Base-by-base conservation (phyloP, 2,888 invertebrate genomes). In the Orchesella flavescens region DNA sequence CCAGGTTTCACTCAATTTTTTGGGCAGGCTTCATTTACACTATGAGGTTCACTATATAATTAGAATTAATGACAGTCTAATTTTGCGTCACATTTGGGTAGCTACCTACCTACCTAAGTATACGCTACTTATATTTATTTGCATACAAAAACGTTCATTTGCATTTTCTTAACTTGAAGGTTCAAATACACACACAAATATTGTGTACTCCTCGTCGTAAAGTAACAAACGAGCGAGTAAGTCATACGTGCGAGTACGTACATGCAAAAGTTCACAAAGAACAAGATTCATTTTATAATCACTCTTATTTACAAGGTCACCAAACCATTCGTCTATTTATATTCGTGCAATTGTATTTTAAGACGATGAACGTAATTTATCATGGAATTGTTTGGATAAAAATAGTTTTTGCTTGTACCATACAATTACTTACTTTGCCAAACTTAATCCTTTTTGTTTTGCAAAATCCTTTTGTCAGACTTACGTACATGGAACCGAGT, bases 21-120 rank as follows among this genome's bases (percentile, higher is more conserved):
- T 59, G 44, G 79, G 19, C 72, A 79, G 55, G 79, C 72, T 72
- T 71, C 72, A 23, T 72, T 78, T 59, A 21, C 63, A 79, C 63
- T 17, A 21, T 9, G 17, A 44, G 43, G 65, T n/a, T 24, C 49
- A 65, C 13, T 55, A 43, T 76, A 69, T 81, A 81, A 81, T 81
- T 81, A 81, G 61, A 81, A 74, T 49, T 81, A 81, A 81, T 75
- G 81, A 81, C 81, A 74, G 81, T 68, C 81, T 81, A 81, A 81
- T 81, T 81, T 75, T 75, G 44, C 75, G 57, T 75, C 81, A 80
- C 65, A 13, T 44, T 73, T 68, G n/a, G 1, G 43, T 49, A n/a
- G 44, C 17, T 66, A 66, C 43, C 7, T 66, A 1, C n/a, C 15
- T 53, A n/a, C 53, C 15, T n/a, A n/a, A 7, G 46, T 46, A 13